Conservation (phyloP, 2,113 vertebrate species). For the Sclerurus mexicanus region DNA sequence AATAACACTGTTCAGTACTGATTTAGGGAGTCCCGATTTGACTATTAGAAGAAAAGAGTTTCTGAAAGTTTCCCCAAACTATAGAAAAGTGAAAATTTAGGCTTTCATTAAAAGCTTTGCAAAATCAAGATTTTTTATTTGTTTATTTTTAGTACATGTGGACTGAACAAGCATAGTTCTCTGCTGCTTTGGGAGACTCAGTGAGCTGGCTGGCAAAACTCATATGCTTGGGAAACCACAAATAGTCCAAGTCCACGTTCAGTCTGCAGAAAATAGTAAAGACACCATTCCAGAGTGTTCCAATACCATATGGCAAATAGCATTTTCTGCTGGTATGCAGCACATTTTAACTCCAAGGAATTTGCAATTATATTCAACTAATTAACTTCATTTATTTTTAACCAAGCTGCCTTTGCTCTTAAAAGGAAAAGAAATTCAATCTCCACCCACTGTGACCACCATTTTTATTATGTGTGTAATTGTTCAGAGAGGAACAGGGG, state of each 20-base stretch:
- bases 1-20: neutral
- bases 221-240: conserved; percentile 48
- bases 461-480: conserved; percentile 12
- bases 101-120: conserved; percentile 12
- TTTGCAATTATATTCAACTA: conserved; percentile 55
- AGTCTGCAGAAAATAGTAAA: conserved; percentile 54
- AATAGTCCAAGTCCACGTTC: conserved; percentile 22
- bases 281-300: neutral
- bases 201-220: conserved; percentile 39
- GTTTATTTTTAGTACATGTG: neutral
- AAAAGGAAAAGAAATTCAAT: conserved; percentile 30
- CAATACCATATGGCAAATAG: conserved; percentile 50
- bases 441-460: conserved; percentile 1
- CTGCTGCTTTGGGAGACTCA: conserved; percentile 18
- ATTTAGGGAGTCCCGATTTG: neutral
- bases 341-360: conserved; percentile 46
- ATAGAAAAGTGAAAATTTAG: conserved; percentile 36
- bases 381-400: conserved; percentile 47
- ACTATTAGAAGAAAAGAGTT: neutral
- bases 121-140: neutral
- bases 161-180: neutral
- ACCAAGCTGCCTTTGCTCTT: conserved; percentile 9
- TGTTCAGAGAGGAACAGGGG: neutral
- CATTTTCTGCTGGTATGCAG: conserved; percentile 40
- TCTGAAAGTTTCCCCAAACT: neutral